Conservation (phyloP, 2,888 invertebrate genomes). For the Euzophera pinguis region DNA sequence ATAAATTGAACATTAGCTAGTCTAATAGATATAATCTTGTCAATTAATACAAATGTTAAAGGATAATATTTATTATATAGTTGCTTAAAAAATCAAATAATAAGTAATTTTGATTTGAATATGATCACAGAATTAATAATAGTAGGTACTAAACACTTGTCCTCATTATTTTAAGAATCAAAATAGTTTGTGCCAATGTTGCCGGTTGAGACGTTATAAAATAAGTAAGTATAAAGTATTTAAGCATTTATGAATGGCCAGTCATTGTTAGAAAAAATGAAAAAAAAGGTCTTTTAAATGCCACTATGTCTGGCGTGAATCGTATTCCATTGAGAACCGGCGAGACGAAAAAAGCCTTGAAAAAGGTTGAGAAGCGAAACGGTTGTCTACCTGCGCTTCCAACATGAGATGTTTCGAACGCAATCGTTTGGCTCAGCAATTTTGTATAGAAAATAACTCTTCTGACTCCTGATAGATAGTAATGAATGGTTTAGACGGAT, state of each 20-base stretch:
- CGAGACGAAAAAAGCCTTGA: conserved; percentile 41
- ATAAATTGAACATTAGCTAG: too few relatives aligned
- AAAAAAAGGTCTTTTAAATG: conserved; percentile 60
- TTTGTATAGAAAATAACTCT: too few relatives aligned
- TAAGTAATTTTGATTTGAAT: not conserved
- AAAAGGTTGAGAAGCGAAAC: conserved; percentile 48
- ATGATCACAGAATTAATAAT: not conserved
- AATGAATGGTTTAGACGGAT: too few relatives aligned
- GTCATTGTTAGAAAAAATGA: conserved; percentile 47
- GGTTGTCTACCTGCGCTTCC: conserved; percentile 48
- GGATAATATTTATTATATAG: too few relatives aligned
- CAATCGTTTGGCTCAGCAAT: too few relatives aligned
- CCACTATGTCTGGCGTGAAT: conserved; percentile 73
- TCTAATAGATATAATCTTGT: too few relatives aligned
- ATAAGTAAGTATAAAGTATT: conserved; percentile 10
- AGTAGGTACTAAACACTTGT: too few relatives aligned
- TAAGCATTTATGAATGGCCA: conserved; percentile 58
- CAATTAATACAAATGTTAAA: too few relatives aligned
- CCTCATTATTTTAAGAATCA: not conserved
- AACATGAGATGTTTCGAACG: too few relatives aligned
- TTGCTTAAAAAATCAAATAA: too few relatives aligned
- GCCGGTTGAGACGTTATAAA: not conserved
- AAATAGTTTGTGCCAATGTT: not conserved
- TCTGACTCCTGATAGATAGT: too few relatives aligned
- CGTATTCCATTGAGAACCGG: conserved; percentile 57